Conservation (phyloP, 2,888 invertebrate genomes). For the Hylaea fasciaria region DNA sequence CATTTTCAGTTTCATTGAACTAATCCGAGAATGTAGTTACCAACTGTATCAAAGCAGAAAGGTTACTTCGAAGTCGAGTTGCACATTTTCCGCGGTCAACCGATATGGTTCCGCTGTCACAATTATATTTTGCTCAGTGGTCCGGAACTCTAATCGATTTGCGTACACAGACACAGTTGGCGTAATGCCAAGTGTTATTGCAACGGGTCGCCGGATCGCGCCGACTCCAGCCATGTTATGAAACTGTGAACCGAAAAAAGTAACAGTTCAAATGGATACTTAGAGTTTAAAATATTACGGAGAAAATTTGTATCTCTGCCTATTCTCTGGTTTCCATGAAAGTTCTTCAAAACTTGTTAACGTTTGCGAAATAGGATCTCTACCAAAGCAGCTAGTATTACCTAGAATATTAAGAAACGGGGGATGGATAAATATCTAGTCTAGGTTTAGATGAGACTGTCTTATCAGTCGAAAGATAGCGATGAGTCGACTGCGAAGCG, state of each 20-base stretch:
- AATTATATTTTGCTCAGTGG: slow-evolving; percentile 27
- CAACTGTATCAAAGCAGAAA: no score
- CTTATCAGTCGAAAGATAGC: no score
- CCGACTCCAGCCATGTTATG: slow-evolving; percentile 12
- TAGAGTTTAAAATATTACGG: background rate
- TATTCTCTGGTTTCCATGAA: no score
- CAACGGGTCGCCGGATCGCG: slow-evolving; percentile 52
- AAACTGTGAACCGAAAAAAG: slow-evolving; percentile 8
- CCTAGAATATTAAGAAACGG: no score
- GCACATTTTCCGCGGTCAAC: background rate
- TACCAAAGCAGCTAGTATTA: no score
- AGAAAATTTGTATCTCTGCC: background rate
- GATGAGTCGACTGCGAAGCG: no score
- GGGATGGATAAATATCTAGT: no score
- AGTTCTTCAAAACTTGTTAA: no score
- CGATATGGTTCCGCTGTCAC: slow-evolving; percentile 28
- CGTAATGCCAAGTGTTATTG: slow-evolving; percentile 75
- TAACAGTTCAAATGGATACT: background rate
- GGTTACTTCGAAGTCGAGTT: slow-evolving; percentile 5
- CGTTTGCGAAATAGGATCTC: no score
- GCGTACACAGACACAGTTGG: slow-evolving; percentile 76
- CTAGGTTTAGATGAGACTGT: no score
- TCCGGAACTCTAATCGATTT: slow-evolving; percentile 69
- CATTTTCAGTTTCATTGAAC: no score
- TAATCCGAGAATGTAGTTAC: no score